Conservation (phyloP, 92 coral and sea anemone genomes). For the Galaxea fascicularis region DNA sequence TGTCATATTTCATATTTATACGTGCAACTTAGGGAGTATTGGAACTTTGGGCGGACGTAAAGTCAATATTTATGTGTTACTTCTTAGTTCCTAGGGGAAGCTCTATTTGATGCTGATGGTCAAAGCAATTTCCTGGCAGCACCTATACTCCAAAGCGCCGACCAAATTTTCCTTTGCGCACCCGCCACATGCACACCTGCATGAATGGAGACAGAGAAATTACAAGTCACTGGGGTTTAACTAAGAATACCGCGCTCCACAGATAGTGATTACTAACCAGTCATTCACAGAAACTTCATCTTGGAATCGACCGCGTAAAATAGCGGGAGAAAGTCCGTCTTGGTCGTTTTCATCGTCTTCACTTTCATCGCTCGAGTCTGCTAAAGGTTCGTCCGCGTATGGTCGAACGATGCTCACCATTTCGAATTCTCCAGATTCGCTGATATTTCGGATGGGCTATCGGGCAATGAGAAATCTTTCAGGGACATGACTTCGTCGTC, state of each 20-base stretch:
- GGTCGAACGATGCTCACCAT: slow-evolving; percentile 19
- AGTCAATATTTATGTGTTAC: not conserved
- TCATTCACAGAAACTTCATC: slow-evolving; percentile 11
- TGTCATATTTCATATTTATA: not conserved
- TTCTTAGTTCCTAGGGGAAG: not conserved
- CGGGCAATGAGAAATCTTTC: not conserved
- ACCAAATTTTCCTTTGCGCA: slow-evolving; percentile 15
- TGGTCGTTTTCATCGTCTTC: slow-evolving; percentile 24
- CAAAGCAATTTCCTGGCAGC: slow-evolving; percentile 24
- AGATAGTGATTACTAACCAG: slow-evolving; percentile 13
- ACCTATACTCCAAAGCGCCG: slow-evolving; percentile 13
- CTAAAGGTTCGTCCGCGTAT: slow-evolving; percentile 19
- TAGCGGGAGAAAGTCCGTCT: slow-evolving; percentile 17
- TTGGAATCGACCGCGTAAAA: not conserved
- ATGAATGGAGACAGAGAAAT: slow-evolving; percentile 3
- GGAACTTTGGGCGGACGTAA: no score
- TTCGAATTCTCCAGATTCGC: not conserved
- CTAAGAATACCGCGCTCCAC: not conserved
- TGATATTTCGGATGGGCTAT: slow-evolving; percentile 17
- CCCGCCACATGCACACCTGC: slow-evolving; percentile 24
- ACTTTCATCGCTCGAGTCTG: not conserved
- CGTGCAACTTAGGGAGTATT: no score
- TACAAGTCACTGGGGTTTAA: not conserved
- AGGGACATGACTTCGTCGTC: not conserved
- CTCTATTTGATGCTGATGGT: slow-evolving; percentile 4